phyloP scores from a whole-genome alignment of 2,888 invertebrate species.

The Vesta saturnalis region DNA sequence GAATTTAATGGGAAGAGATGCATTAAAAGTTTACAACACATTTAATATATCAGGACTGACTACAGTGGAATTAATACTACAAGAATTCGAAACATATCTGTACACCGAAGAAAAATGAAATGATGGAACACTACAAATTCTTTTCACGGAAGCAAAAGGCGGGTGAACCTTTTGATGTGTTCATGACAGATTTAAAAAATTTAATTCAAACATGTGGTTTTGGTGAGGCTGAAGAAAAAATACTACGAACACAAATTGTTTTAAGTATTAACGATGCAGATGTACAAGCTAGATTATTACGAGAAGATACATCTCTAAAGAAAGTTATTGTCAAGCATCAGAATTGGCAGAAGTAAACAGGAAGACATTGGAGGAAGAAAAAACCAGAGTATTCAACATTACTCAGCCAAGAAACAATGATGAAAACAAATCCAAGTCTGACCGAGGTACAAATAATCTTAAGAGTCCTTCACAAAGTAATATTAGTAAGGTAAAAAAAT shows the following conservation, averaged over 20 bases:
- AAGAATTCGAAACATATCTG: constrained; percentile 28
- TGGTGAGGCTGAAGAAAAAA: constrained; percentile 29
- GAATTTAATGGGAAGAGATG: constrained; percentile 1
- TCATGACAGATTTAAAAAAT: constrained; percentile 30
- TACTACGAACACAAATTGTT: constrained; percentile 30
- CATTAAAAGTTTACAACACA: constrained; percentile 7
- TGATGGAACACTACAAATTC: constrained; percentile 31
- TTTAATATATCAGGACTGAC: not conserved
- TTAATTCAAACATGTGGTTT: constrained; percentile 27
- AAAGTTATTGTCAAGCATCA: constrained; percentile 26
- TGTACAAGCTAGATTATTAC: constrained; percentile 22
- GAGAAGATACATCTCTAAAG: constrained; percentile 20
- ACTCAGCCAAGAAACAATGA: not conserved
- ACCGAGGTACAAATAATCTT: not conserved
- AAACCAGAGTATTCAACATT: not conserved
- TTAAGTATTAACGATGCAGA: constrained; percentile 12
- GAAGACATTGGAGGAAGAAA: not conserved
- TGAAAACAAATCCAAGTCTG: not conserved
- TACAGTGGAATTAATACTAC: constrained; percentile 18
- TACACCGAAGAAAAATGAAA: constrained; percentile 31
- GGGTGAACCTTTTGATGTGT: constrained; percentile 32
- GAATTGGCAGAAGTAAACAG: constrained; percentile 18
- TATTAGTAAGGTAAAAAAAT: constrained; percentile 4
- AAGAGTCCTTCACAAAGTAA: not conserved
- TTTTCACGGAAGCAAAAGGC: constrained; percentile 24